A percentile compares a stretch with the other conserved stretches of the same genome.
Conservation (phyloP, 2,888 invertebrate genomes). For the Phrixothrix hirtus region DNA sequence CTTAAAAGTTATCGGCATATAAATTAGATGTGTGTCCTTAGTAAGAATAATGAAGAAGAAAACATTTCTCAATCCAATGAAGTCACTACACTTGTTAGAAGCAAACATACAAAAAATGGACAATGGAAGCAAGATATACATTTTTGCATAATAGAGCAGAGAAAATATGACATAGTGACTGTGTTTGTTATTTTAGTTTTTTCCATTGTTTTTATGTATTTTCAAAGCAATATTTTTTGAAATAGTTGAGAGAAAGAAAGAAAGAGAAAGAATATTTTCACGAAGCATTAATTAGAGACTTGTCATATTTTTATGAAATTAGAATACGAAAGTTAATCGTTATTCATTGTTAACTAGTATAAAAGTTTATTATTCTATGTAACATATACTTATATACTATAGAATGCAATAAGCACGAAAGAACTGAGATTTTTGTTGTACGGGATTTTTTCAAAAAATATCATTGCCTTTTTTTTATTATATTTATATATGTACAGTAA, state of each 20-base stretch:
- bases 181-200: conserved; percentile 42
- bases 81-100: neutral
- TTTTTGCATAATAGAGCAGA: conserved; percentile 3
- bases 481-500: too few relatives aligned
- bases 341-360: conserved; percentile 25
- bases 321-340: conserved; percentile 17
- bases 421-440: conserved; percentile 18
- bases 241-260: too few relatives aligned
- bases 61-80: neutral
- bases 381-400: conserved; percentile 12
- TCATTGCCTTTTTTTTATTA: too few relatives aligned
- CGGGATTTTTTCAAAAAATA: neutral
- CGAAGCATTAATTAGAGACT: conserved; percentile 20
- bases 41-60: conserved; percentile 24
- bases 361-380: conserved; percentile 20
- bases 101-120: neutral
- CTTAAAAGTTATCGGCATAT: conserved; percentile 33
- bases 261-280: conserved; percentile 35
- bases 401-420: conserved; percentile 10
- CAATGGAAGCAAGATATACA: conserved; percentile 11
- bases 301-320: conserved; percentile 14
- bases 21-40: conserved; percentile 40
- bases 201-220: conserved; percentile 45
- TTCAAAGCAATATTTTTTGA: conserved; percentile 46
- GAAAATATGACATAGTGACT: conserved; percentile 37